A percentile compares a stretch with the other conserved stretches of the same genome.
phyloP scores from a whole-genome alignment of 2,888 invertebrate species.

The Diachrysia chrysitis region DNA sequence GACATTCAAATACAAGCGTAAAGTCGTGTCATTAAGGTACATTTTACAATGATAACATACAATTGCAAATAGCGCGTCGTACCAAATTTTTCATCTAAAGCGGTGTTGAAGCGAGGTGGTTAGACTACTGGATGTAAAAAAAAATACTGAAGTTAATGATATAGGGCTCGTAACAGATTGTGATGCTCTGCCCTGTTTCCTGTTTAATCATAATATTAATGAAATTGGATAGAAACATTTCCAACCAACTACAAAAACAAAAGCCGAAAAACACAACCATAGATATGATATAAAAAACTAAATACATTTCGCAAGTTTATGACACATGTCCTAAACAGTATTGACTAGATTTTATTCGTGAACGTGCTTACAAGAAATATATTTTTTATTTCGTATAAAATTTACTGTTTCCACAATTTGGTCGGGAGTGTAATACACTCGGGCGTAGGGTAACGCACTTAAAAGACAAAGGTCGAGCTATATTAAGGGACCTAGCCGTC shows the following conservation, averaged over 20 bases:
- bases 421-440: slow-evolving; percentile 33
- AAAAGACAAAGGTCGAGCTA: slow-evolving; percentile 59
- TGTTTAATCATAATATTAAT: no score
- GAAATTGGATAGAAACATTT: no score
- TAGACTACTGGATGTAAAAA: no score
- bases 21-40: no score
- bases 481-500: slow-evolving; percentile 62
- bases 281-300: slow-evolving; percentile 27
- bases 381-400: slow-evolving; percentile 46
- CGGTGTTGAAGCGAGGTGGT: no score
- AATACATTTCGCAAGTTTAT: slow-evolving; percentile 45
- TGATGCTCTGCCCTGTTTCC: no score
- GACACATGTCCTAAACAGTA: slow-evolving; percentile 26
- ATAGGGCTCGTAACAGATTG: no score
- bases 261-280: slow-evolving; percentile 13
- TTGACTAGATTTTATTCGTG: slow-evolving; percentile 29
- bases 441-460: slow-evolving; percentile 37
- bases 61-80: no score
- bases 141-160: no score
- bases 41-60: no score
- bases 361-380: slow-evolving; percentile 43
- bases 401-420: slow-evolving; percentile 40
- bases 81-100: no score
- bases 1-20: no score
- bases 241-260: slow-evolving; percentile 9